Base-by-base conservation (phyloP, 1,140 invertebrate species). In the Archivesica marissinica region DNA sequence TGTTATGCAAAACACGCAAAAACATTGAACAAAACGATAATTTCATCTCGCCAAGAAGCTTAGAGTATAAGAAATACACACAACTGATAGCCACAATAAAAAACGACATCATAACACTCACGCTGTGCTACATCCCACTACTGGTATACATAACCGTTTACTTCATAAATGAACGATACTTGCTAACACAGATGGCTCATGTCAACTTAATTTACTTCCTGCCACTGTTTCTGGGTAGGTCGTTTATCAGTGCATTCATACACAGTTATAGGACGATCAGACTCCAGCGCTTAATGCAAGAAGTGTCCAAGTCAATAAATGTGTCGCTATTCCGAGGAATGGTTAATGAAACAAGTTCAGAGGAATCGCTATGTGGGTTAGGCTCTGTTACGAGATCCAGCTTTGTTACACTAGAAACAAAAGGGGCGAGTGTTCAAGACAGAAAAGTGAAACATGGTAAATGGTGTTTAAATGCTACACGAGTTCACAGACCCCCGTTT, bases 201-300 rank as follows among this genome's bases (percentile, higher is more conserved):
- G 25, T 50, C 0, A 84, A 76, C 33, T 66, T 89, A 25, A 61
- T 88, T 28, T 88, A 88, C 70, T 90, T 90, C 50, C 56, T 89
- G 2, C 85, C 88, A 39, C 41, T 89, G n/a, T 88, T 89, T 83
- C 52, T 89, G 33, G 15, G 86, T 9, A 83, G 88, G 30, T 81
- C 87, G 15, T 77, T 89, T 25, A 28, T 84, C 33, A 86, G 86
- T 59, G 88, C 87, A 0, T 68, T 87, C 17, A 44, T 89, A 47
- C 90, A 91, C 68, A 87, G 86, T 20, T 88, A 86, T 44, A 83
- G 89, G 80, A 88, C 88, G 13, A 72, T 83, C 11, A 70, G 84
- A 33, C 83, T 89, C 25, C 83, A 88, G n/a, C 74, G 47, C 15
- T 50, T 90, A 17, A 86, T 88, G 28, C 77, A 66, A 25, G 47